Percentiles rank a stretch among this genome's conserved stretches.
phyloP scores from a whole-genome alignment of 2,797 vertebrate species.

The Anabacerthia variegaticeps region DNA sequence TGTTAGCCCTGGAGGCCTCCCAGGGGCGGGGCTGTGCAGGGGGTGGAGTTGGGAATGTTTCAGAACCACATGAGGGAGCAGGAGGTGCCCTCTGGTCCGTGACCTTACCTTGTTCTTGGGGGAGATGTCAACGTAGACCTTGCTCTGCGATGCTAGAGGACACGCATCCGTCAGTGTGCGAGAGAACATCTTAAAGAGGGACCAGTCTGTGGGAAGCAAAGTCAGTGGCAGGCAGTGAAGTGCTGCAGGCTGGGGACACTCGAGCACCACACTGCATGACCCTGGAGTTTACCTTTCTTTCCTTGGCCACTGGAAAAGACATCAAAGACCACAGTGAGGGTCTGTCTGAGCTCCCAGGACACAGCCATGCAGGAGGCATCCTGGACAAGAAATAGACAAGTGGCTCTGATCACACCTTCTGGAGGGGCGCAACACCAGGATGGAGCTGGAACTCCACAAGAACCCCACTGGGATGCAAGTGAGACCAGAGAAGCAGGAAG shows the following conservation, averaged over 20 bases:
- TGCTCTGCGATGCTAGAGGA: constrained; percentile 92
- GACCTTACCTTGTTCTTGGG: constrained; percentile 84
- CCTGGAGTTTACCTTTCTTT: constrained; percentile 83
- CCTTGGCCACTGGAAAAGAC: constrained; percentile 86
- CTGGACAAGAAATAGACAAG: constrained; percentile 54
- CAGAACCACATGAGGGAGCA: not conserved
- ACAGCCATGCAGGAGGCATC: constrained; percentile 82
- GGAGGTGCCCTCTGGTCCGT: not conserved
- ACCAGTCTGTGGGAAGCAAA: constrained; percentile 85
- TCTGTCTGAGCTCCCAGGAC: constrained; percentile 95
- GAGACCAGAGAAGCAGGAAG: not conserved
- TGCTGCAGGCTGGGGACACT: not conserved
- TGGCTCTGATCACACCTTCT: not conserved
- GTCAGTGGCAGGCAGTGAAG: not conserved
- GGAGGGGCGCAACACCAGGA: not conserved
- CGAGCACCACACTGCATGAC: fast-evolving
- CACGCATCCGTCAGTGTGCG: constrained; percentile 93
- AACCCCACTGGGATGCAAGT: fast-evolving
- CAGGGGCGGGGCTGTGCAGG: not conserved
- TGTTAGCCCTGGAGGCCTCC: not conserved
- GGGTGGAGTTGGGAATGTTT: not conserved
- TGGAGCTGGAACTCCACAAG: not conserved
- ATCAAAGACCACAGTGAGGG: constrained; percentile 93
- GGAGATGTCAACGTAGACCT: constrained; percentile 91
- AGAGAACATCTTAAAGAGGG: constrained; percentile 97